These are phyloP conservation scores for Lasioglossum pauxillum DNA, from an alignment of 2,888 invertebrate genomes.

Conservation along the genomic window DNA sequence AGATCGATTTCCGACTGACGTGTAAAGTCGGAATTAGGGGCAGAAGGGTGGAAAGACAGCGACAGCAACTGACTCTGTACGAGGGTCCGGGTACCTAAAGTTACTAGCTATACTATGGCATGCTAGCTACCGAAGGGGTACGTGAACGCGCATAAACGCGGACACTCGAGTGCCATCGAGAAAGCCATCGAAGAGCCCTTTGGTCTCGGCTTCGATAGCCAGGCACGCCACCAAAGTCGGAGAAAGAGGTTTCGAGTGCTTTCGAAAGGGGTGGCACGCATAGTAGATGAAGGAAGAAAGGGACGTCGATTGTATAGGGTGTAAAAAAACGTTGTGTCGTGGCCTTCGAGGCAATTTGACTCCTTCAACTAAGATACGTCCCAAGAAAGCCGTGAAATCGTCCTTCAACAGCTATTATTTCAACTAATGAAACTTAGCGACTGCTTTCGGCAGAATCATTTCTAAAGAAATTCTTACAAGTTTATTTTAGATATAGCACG, in stretches of 20 bases:
- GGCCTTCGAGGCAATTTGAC: background rate
- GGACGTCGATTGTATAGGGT: background rate
- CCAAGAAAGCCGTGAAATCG: background rate
- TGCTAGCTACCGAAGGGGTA: background rate
- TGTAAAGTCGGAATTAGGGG: background rate
- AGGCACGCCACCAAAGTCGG: conserved; percentile 32
- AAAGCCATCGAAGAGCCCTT: conserved; percentile 40
- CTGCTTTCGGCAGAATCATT: background rate
- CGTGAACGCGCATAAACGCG: conserved; percentile 39
- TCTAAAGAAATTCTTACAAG: background rate
- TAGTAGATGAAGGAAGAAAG: background rate
- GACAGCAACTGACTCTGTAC: background rate
- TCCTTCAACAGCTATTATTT: background rate
- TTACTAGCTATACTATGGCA: background rate
- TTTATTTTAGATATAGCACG: background rate
- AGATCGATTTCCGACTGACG: background rate
- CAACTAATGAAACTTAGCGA: background rate
- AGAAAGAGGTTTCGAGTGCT: conserved; percentile 44
- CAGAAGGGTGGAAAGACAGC: background rate
- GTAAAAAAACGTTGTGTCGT: background rate
- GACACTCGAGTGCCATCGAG: conserved; percentile 18
- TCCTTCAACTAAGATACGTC: background rate
- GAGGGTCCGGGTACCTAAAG: background rate
- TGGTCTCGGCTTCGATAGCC: conserved; percentile 37
- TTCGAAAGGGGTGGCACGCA: background rate